Evolutionary conservation across 2,888 invertebrate genomes (phyloP), one percentile per base, ranked within the genome.

Genomic region (Drosophila dives): DNA sequence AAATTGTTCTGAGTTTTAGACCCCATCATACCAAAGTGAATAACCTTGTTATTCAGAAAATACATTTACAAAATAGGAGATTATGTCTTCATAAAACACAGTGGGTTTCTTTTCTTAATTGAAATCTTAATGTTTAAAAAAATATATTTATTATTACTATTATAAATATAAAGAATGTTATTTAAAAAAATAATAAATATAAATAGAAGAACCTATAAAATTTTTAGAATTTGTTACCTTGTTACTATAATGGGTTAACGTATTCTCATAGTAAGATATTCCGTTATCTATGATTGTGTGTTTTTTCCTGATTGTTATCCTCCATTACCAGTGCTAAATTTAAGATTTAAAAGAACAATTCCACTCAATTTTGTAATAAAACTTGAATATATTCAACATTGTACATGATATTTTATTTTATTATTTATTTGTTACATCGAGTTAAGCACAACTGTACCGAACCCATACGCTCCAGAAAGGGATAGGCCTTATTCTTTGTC

Each of bases 381-480:
- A 11, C n/a, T 42, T 20, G 20, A 42, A 42, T 7, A 42, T 42
- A 20, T 20, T 12, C 45, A 7, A 45, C 7, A n/a, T 3, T 5
- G 38, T n/a, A 11, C n/a, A 40, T n/a, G n/a, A n/a, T 40, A 40
- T 40, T n/a, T 40, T 40, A 40, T 40, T n/a, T 40, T 2, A n/a
- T n/a, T 10, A n/a, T 40, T 40, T 11, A 11, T n/a, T 42, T 2
- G 2, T 42, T 11, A 10, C 40, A n/a, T 11, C 11, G n/a, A 42
- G 2, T n/a, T n/a, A n/a, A 45, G 45, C 45, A 45, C 45, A 45
- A 45, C 45, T 45, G 45, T 45, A 45, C 45, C 45, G 45, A 45
- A 8, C 15, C 45, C 7, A 20, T 20, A 3, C 42, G 42, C 42
- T 6, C 45, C 20, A 45, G 42, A 20, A 20, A 45, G 42, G 20